Conservation (phyloP, 2,888 invertebrate species). For the Agonum fuliginosum region DNA sequence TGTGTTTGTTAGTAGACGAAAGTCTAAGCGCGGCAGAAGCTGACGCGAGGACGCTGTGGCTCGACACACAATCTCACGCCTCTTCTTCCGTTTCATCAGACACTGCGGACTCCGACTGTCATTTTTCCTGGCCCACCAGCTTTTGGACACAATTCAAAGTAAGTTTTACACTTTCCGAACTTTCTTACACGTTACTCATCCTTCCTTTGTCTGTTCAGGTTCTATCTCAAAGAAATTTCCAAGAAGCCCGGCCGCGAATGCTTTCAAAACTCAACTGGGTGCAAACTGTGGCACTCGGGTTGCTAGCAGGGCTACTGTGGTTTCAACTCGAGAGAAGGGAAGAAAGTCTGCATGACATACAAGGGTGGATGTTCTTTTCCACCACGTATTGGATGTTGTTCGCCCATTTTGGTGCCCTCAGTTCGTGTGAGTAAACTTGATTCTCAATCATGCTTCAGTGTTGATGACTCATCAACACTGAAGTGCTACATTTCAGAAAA, state of each 20-base stretch:
- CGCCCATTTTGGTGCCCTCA: conserved; percentile 85
- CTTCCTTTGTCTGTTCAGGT: conserved; percentile 71
- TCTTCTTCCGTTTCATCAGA: conserved; percentile 79
- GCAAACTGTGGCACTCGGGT: conserved; percentile 82
- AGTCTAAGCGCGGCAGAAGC: conserved; percentile 74
- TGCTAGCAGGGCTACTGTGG: conserved; percentile 86
- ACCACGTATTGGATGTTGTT: conserved; percentile 90
- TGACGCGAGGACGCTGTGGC: conserved; percentile 80
- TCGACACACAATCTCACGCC: conserved; percentile 82
- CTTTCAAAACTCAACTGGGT: conserved; percentile 85
- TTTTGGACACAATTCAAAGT: conserved; percentile 86
- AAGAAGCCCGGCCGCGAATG: conserved; percentile 84
- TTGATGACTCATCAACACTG: too few species aligned
- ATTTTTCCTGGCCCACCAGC: conserved; percentile 82
- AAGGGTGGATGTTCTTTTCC: conserved; percentile 90
- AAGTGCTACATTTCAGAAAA: too few species aligned
- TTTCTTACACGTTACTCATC: not conserved
- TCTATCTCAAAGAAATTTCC: conserved; percentile 84
- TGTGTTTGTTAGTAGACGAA: conserved; percentile 72
- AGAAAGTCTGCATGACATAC: conserved; percentile 84
- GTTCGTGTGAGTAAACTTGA: conserved; percentile 80
- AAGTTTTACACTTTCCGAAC: conserved; percentile 62
- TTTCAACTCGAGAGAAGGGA: conserved; percentile 85
- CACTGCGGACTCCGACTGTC: conserved; percentile 77
- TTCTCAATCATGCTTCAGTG: conserved; percentile 9